phyloP scores from a whole-genome alignment of 2,113 vertebrate species.

The Clinocottus analis region DNA sequence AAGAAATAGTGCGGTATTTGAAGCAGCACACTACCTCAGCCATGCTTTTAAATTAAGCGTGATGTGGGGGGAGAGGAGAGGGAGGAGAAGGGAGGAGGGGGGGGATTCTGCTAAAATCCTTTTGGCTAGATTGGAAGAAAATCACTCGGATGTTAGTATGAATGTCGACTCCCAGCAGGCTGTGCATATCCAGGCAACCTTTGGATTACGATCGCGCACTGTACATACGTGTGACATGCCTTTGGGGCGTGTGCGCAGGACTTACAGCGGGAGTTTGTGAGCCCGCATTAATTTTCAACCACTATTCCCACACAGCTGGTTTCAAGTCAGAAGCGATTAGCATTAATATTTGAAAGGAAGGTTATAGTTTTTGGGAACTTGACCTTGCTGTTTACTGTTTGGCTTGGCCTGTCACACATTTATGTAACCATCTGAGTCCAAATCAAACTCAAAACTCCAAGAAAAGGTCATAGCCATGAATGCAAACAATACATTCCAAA shows the following conservation, averaged over 20 bases:
- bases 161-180: slow-evolving; percentile 59
- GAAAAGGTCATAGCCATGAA: slow-evolving; percentile 24
- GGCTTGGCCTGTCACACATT: slow-evolving; percentile 44
- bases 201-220: slow-evolving; percentile 46
- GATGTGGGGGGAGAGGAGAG: slow-evolving; percentile 63
- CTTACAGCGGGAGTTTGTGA: slow-evolving; percentile 64
- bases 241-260: slow-evolving; percentile 50
- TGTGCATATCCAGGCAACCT: slow-evolving; percentile 37
- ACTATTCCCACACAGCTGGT: slow-evolving; percentile 71
- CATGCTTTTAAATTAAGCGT: slow-evolving; percentile 85
- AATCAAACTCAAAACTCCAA: slow-evolving; percentile 14
- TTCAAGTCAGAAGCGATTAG: slow-evolving; percentile 70
- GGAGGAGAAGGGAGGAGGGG: slow-evolving; percentile 4
- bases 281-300: slow-evolving; percentile 58
- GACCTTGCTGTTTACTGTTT: slow-evolving; percentile 54
- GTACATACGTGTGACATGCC: slow-evolving; percentile 43
- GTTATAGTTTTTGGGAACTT: slow-evolving; percentile 46
- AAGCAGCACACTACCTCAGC: slow-evolving; percentile 82
- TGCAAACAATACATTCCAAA: slow-evolving; percentile 32
- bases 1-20: slow-evolving; percentile 80
- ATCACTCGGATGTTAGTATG: slow-evolving; percentile 71
- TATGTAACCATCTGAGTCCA: slow-evolving; percentile 38
- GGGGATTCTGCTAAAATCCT: slow-evolving; percentile 64
- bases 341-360: slow-evolving; percentile 54
- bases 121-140: slow-evolving; percentile 72